Conservation (phyloP, 1,140 invertebrate genomes). For the Uloborus diversus region DNA sequence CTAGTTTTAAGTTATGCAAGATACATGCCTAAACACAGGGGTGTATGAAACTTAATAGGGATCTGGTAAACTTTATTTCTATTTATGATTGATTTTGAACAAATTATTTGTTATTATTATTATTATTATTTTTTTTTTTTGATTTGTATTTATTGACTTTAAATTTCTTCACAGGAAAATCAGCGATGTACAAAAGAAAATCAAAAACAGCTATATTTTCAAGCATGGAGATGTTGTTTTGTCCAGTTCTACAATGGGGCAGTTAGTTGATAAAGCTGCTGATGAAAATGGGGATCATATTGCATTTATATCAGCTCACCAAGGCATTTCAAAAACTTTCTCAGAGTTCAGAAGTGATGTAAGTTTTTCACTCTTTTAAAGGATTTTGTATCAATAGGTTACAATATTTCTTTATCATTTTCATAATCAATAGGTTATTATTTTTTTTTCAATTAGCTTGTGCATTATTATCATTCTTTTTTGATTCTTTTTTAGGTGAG, state of each 20-base stretch:
- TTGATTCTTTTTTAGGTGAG: slow-evolving; percentile 71
- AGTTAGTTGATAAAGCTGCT: slow-evolving; percentile 70
- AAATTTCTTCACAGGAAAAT: slow-evolving; percentile 2
- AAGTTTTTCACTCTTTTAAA: not conserved
- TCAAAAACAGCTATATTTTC: slow-evolving; percentile 20
- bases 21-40: no score
- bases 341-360: slow-evolving; percentile 69
- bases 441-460: slow-evolving; percentile 44
- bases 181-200: not conserved
- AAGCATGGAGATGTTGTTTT: slow-evolving; percentile 69
- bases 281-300: slow-evolving; percentile 70
- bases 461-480: not conserved
- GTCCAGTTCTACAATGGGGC: slow-evolving; percentile 72
- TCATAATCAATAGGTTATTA: not conserved
- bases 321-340: slow-evolving; percentile 72
- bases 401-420: not conserved
- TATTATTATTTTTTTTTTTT: no score
- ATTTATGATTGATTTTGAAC: not conserved
- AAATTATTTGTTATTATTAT: not conserved
- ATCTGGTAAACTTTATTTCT: no score
- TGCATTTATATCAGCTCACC: slow-evolving; percentile 72
- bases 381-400: no score
- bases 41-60: no score
- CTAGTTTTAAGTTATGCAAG: no score
- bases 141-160: no score